Evolutionary conservation across 2,888 invertebrate species (phyloP).

Genomic region (Himalopsyche japonica): DNA sequence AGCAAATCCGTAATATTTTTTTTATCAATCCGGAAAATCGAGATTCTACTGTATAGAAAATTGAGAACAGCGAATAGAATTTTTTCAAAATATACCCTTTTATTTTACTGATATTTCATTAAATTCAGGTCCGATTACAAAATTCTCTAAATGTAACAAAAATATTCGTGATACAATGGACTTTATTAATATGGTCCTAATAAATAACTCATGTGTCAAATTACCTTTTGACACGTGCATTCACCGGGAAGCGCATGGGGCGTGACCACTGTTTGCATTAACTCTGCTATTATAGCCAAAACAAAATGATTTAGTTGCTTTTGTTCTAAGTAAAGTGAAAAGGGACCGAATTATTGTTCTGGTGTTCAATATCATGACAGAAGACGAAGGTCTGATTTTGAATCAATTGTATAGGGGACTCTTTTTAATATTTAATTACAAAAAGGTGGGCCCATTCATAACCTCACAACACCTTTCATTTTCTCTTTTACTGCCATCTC

Average conservation of each 20-base stretch:
- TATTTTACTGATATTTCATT: not conserved
- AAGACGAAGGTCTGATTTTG: not conserved
- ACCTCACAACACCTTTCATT: too few species aligned
- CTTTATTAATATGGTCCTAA: constrained; percentile 4
- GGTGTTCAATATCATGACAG: not conserved
- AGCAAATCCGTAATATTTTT: too few species aligned
- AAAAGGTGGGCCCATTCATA: too few species aligned
- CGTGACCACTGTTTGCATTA: not conserved
- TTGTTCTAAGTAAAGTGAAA: not conserved
- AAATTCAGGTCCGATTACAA: too few species aligned
- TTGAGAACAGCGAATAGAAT: too few species aligned
- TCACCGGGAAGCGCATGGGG: not conserved
- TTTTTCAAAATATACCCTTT: too few species aligned
- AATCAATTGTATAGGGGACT: not conserved
- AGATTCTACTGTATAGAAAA: too few species aligned
- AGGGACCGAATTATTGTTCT: not conserved
- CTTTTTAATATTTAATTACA: too few species aligned
- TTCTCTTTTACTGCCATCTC: too few species aligned
- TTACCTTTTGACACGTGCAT: constrained; percentile 22
- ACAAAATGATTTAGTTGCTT: not conserved
- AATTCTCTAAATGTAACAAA: not conserved
- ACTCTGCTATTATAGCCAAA: not conserved
- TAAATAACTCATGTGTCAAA: constrained; percentile 33
- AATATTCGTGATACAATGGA: not conserved
- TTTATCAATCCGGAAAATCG: too few species aligned